Conservation (phyloP, 1,140 invertebrate genomes). For the Phymastichus coffea region DNA sequence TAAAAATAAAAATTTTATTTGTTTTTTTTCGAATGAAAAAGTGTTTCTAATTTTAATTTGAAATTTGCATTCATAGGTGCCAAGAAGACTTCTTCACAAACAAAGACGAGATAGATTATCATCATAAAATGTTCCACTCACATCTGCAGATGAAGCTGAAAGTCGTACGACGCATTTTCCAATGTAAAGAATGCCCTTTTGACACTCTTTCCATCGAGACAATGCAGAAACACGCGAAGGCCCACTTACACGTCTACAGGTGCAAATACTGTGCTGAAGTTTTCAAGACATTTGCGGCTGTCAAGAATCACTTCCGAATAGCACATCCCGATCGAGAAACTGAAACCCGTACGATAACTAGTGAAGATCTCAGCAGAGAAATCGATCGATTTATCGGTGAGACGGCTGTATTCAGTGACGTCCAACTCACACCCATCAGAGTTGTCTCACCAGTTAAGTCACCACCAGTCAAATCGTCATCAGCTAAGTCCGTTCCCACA, state of each 20-base stretch:
- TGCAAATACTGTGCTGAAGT: constrained; percentile 44
- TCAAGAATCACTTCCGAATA: constrained; percentile 29
- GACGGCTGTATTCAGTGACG: background rate
- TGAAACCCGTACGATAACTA: constrained; percentile 38
- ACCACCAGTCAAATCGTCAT: too few species aligned
- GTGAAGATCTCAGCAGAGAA: constrained; percentile 30
- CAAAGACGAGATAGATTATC: constrained; percentile 39
- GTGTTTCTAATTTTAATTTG: background rate
- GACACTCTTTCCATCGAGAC: constrained; percentile 22
- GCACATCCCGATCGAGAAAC: constrained; percentile 37
- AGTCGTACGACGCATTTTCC: constrained; percentile 27
- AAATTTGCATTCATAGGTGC: constrained; percentile 3
- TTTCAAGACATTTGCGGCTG: constrained; percentile 33
- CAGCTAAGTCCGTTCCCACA: constrained; percentile 12
- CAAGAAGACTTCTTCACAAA: constrained; percentile 44
- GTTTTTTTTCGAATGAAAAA: background rate
- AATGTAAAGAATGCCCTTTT: constrained; percentile 42
- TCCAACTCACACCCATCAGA: background rate
- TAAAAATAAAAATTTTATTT: constrained; percentile 24
- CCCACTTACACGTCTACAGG: constrained; percentile 42
- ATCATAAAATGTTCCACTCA: constrained; percentile 50
- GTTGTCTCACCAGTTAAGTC: background rate
- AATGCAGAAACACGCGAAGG: constrained; percentile 43
- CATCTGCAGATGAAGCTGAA: constrained; percentile 41
- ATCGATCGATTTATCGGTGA: constrained; percentile 14